phyloP scores from a whole-genome alignment of 2,113 vertebrate genomes.

The Alexandromys fortis region DNA sequence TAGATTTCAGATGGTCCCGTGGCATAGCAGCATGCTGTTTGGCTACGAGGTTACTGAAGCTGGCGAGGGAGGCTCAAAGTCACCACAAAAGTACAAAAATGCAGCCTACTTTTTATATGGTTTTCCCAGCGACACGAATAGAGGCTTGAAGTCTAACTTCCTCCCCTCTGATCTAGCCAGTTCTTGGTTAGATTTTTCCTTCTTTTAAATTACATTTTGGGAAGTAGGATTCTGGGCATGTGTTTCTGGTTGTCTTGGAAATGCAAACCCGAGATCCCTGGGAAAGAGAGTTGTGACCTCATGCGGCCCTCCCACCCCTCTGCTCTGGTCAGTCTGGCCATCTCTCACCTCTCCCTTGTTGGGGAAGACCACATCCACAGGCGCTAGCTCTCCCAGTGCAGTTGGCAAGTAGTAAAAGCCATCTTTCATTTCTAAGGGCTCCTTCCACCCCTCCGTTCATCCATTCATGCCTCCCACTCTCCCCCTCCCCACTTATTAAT shows the following conservation, averaged over 20 bases:
- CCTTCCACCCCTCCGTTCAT: background rate
- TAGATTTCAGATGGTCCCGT: slow-evolving; percentile 27
- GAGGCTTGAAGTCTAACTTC: background rate
- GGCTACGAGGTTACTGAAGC: background rate
- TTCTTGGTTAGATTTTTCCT: slow-evolving; percentile 16
- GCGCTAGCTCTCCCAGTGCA: background rate
- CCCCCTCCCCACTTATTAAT: background rate
- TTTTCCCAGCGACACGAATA: background rate
- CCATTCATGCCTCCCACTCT: no score
- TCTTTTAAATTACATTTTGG: slow-evolving; percentile 4
- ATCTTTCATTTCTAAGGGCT: background rate
- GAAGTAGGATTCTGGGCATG: background rate
- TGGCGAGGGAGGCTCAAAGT: background rate
- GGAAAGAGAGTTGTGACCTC: background rate
- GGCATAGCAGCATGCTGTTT: background rate
- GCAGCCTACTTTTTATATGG: background rate
- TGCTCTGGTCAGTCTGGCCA: background rate
- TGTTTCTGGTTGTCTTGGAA: background rate
- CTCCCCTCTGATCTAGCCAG: background rate
- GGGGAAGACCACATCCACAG: background rate
- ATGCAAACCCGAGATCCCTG: background rate
- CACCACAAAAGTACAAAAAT: background rate
- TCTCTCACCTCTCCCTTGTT: background rate
- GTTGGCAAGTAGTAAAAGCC: background rate
- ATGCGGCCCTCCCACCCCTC: background rate